Conservation (phyloP, 2,113 vertebrate species). For the Balaeniceps rex region DNA sequence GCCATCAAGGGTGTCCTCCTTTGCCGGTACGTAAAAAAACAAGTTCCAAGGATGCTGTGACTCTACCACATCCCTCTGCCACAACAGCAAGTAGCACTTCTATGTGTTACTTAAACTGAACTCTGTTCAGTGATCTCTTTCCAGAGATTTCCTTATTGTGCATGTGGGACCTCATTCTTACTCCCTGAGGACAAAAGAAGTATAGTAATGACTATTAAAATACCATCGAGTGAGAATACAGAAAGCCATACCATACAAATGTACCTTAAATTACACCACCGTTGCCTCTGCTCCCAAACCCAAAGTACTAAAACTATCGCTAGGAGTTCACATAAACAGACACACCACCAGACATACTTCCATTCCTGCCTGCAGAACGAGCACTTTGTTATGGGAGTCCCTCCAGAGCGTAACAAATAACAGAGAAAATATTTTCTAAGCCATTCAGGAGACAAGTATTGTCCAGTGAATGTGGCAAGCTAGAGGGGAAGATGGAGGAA, state of each 20-base stretch:
- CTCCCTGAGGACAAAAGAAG: neutral
- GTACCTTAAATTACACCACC: neutral
- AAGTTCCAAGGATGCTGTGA: neutral
- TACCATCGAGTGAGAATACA: neutral
- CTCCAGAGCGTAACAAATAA: neutral
- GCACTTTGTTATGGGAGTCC: neutral
- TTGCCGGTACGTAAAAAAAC: accelerated
- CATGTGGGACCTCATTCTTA: neutral
- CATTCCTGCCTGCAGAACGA: neutral
- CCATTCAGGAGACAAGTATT: neutral
- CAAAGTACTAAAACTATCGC: neutral
- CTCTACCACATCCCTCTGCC: neutral
- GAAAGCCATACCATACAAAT: accelerated
- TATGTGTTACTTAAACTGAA: neutral
- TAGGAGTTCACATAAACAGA: neutral
- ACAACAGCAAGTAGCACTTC: neutral
- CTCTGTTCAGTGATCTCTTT: no score
- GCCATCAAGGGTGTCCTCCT: neutral
- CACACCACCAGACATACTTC: neutral
- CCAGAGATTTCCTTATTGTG: neutral
- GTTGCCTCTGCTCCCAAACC: neutral
- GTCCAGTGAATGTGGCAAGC: neutral
- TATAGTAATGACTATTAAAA: neutral
- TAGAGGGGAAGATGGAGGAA: neutral
- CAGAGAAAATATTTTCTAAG: neutral